These are phyloP conservation scores for Ophiothrix spiculata DNA, from an alignment of 35 echinoderm and acorn worm species.

Conservation along the genomic window DNA sequence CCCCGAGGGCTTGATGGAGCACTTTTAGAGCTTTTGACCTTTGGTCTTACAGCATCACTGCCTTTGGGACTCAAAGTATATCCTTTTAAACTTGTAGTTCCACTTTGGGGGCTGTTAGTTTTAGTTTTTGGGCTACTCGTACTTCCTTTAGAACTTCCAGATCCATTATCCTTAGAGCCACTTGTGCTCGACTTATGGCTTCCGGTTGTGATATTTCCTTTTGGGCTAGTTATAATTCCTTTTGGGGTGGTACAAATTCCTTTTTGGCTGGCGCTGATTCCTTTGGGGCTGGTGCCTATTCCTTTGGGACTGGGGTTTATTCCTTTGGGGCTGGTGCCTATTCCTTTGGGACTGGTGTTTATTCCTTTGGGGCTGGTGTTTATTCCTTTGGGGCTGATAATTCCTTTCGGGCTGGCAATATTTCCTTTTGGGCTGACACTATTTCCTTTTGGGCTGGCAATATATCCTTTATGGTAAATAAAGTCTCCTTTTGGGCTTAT, in stretches of 20 bases:
- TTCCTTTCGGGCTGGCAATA: background rate
- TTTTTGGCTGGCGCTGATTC: background rate
- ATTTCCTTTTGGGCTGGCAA: too few relatives aligned
- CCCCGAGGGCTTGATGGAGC: background rate
- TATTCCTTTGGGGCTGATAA: background rate
- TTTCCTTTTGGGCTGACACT: background rate
- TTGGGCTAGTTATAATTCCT: background rate
- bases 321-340: background rate
- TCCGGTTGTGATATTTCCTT: background rate
- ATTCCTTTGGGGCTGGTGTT: background rate
- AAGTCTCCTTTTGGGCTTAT: too few relatives aligned
- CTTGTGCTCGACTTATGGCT: background rate
- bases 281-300: background rate
- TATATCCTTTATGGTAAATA: too few relatives aligned
- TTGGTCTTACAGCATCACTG: too few relatives aligned
- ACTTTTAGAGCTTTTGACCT: background rate
- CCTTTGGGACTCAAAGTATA: background rate
- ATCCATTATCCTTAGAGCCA: background rate
- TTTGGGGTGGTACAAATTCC: background rate
- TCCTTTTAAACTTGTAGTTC: too few relatives aligned
- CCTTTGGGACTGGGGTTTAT: background rate
- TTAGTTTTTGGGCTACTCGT: too few relatives aligned
- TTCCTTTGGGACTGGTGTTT: background rate
- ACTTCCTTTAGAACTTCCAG: too few relatives aligned
- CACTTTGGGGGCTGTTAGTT: background rate